A percentile compares a stretch with the other conserved stretches of the same genome.
phyloP scores from a whole-genome alignment of 53 echinoderm and acorn worm genomes.

The Crossaster papposus region DNA sequence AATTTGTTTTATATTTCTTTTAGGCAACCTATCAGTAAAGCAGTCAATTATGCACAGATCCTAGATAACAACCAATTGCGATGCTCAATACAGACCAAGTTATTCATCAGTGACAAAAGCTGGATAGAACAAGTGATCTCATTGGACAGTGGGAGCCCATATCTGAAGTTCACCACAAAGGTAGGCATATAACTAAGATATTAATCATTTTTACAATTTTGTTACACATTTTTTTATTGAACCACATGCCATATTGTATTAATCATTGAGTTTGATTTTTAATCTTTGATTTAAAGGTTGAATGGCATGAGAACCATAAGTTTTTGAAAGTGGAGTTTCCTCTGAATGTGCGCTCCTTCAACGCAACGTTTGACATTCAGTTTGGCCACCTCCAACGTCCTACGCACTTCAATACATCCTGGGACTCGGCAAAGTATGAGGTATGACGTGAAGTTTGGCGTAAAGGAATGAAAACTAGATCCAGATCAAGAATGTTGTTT shows the following conservation, averaged over 20 bases:
- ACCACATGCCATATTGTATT: too few species aligned
- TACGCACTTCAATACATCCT: conserved; percentile 92
- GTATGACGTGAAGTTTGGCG: background rate
- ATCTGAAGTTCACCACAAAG: conserved; percentile 79
- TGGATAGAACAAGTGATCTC: conserved; percentile 84
- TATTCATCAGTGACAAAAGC: conserved; percentile 71
- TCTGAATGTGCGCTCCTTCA: conserved; percentile 71
- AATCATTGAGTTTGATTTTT: background rate
- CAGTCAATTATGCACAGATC: conserved; percentile 29
- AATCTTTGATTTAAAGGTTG: conserved; percentile 64
- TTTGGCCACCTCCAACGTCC: conserved; percentile 87
- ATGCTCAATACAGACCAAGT: conserved; percentile 66
- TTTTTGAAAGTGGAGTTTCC: conserved; percentile 96
- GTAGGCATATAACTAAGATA: conserved; percentile 27
- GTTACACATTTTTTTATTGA: background rate
- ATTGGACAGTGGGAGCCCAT: conserved; percentile 70
- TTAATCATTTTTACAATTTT: background rate
- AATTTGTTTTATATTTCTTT: background rate
- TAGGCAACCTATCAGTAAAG: conserved; percentile 36
- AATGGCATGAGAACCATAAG: conserved; percentile 91
- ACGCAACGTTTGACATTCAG: conserved; percentile 91
- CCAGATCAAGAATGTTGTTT: too few species aligned
- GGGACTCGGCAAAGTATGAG: conserved; percentile 95
- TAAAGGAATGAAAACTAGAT: background rate
- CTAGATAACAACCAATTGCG: conserved; percentile 58